These are phyloP conservation scores for Panulirus ornatus DNA, from an alignment of 1,140 invertebrate species.

Conservation along the genomic window DNA sequence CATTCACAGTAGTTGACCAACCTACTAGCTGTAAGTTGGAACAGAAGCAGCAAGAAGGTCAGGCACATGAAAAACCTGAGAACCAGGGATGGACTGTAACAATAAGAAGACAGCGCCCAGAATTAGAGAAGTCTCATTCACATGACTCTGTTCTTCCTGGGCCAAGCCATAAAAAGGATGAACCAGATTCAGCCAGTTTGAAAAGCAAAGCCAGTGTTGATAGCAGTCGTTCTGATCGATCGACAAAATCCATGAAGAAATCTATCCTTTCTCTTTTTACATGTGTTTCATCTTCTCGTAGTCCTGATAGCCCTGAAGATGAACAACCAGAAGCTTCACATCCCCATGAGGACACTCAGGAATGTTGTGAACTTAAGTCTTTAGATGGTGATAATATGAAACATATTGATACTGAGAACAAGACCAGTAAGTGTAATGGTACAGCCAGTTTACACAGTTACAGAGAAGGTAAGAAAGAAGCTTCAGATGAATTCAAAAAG, in stretches of 20 bases:
- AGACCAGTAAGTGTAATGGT: not conserved
- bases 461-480: conserved; percentile 19
- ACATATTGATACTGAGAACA: not conserved
- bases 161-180: conserved; percentile 25
- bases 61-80: conserved; percentile 39
- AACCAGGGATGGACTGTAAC: conserved; percentile 63
- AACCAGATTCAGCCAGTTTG: conserved; percentile 54
- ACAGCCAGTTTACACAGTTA: not conserved
- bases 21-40: conserved; percentile 44
- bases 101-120: conserved; percentile 33
- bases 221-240: conserved; percentile 53
- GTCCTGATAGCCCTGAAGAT: conserved; percentile 53
- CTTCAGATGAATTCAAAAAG: not conserved
- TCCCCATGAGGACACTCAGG: not conserved
- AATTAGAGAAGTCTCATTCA: conserved; percentile 54
- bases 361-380: not conserved
- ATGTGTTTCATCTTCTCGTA: conserved; percentile 56
- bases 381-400: conserved; percentile 13
- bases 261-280: conserved; percentile 63
- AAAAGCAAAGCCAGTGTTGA: conserved; percentile 63
- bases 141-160: conserved; percentile 48
- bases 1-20: conserved; percentile 59
- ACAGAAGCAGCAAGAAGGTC: not conserved
- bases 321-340: conserved; percentile 39
- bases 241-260: conserved; percentile 62